Evolutionary conservation across 2,797 vertebrate genomes (phyloP).

Genomic region (Peromyscus nudipes): DNA sequence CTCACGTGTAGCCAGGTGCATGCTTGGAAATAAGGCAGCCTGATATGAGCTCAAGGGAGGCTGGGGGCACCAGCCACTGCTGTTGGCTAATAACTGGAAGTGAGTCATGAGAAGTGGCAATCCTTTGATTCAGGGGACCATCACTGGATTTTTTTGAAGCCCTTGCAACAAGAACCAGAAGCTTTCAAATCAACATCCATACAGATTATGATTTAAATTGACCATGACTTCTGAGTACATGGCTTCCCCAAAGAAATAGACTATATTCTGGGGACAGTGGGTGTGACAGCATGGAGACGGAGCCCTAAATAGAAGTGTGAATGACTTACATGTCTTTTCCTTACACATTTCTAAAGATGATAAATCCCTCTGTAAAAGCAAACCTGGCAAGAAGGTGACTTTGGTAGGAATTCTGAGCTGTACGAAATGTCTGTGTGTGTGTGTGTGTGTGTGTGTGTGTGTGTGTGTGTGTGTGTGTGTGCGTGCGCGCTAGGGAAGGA

Average conservation of each 20-base stretch:
- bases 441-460: neutral
- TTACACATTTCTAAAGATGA: neutral
- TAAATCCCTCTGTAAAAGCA: constrained; percentile 66
- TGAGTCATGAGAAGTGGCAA: neutral
- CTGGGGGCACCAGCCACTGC: neutral
- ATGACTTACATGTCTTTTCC: neutral
- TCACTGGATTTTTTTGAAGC: constrained; percentile 10
- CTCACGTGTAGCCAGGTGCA: rapidly evolving
- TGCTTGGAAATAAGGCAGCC: neutral
- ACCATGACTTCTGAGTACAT: constrained; percentile 60
- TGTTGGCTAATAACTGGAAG: neutral
- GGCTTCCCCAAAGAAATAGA: constrained; percentile 56
- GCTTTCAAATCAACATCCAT: constrained; percentile 69
- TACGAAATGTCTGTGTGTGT: neutral
- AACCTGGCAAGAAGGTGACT: constrained; percentile 67
- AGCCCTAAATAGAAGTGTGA: neutral
- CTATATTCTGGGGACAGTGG: neutral
- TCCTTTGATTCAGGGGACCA: constrained; percentile 22
- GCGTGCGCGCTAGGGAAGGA: neutral
- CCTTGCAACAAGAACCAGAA: constrained; percentile 25
- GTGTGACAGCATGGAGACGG: neutral
- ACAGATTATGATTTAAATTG: constrained; percentile 69
- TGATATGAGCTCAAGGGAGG: neutral
- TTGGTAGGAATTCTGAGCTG: constrained; percentile 67
- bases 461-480: neutral